phyloP scores from a whole-genome alignment of 2,113 vertebrate species.

The Bombycilla garrulus region DNA sequence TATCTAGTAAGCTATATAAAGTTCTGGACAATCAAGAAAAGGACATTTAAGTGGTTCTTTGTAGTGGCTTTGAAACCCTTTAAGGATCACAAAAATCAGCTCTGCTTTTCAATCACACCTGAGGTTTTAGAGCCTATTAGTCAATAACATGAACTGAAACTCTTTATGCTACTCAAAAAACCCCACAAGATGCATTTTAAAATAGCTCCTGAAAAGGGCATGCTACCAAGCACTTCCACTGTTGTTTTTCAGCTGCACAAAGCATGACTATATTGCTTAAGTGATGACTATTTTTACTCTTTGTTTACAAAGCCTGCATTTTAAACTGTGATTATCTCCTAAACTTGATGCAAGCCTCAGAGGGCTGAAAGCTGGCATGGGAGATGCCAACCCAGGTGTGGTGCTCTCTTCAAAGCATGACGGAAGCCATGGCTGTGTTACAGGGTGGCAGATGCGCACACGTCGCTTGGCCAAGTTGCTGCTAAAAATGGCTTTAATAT shows the following conservation, averaged over 20 bases:
- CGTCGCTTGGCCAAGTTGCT: slow-evolving; percentile 26
- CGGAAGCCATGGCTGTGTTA: slow-evolving; percentile 66
- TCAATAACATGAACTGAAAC: background rate
- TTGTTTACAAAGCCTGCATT: slow-evolving; percentile 41
- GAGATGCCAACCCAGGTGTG: slow-evolving; percentile 55
- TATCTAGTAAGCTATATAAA: background rate
- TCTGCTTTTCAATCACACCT: background rate
- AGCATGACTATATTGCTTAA: background rate
- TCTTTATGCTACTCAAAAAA: background rate
- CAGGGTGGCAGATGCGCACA: slow-evolving; percentile 45
- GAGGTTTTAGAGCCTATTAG: background rate
- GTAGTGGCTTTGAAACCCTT: background rate
- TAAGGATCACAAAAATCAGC: background rate
- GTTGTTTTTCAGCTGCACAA: slow-evolving; percentile 28
- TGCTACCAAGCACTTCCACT: background rate
- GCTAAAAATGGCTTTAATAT: slow-evolving; percentile 38
- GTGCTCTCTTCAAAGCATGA: slow-evolving; percentile 33
- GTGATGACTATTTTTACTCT: background rate
- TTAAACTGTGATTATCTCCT: slow-evolving; percentile 28
- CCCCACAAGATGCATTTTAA: background rate
- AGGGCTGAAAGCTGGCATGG: slow-evolving; percentile 29
- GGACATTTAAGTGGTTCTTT: background rate
- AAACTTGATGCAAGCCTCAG: slow-evolving; percentile 40
- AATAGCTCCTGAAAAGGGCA: background rate
- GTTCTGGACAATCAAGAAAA: background rate